Percentiles rank a stretch among this genome's conserved stretches.
phyloP scores from a whole-genome alignment of 2,797 vertebrate genomes.

The Phaenicophaeus curvirostris region DNA sequence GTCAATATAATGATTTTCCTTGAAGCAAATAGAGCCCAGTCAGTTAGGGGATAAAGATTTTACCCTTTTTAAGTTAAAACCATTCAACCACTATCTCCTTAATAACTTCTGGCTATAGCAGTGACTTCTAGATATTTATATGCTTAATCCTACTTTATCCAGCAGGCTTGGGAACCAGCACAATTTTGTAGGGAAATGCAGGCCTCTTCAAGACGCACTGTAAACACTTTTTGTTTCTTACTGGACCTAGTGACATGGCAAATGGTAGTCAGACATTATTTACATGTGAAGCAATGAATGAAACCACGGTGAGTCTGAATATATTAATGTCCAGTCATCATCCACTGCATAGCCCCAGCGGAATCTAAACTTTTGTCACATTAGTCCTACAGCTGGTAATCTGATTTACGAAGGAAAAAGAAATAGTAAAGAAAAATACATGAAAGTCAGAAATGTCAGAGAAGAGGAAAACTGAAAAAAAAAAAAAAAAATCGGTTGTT shows the following conservation, averaged over 20 bases:
- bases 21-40: conserved; percentile 12
- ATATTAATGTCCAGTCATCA: neutral
- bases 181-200: conserved; percentile 11
- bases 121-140: conserved; percentile 10
- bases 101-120: conserved; percentile 47
- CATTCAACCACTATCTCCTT: conserved; percentile 36
- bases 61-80: conserved; percentile 41
- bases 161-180: neutral
- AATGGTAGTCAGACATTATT: neutral
- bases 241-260: neutral
- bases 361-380: neutral
- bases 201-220: neutral
- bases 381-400: neutral
- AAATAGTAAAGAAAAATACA: neutral
- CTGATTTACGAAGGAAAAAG: neutral
- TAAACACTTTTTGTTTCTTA: neutral
- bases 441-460: neutral
- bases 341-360: neutral
- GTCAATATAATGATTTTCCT: conserved; percentile 58
- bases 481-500: too few relatives aligned
- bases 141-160: conserved; percentile 56
- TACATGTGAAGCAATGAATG: neutral
- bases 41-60: conserved; percentile 53
- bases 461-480: neutral
- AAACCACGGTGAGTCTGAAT: neutral